Conservation (phyloP, 2,797 vertebrate species). For the Rhinogobio ventralis region DNA sequence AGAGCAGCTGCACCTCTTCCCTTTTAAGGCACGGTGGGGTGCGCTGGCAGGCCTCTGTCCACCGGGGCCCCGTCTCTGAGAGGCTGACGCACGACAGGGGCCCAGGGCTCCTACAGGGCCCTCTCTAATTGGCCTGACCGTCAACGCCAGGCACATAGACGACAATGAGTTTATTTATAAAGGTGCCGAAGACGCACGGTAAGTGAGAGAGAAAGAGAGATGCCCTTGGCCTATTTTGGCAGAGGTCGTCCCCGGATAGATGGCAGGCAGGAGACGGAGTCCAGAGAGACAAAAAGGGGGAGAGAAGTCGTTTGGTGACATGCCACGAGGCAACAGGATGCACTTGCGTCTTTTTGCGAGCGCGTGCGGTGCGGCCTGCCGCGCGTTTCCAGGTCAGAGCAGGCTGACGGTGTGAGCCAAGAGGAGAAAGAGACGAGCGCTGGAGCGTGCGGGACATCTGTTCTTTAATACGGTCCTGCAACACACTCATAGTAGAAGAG, state of each 20-base stretch:
- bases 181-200: slow-evolving; percentile 35
- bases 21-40: slow-evolving; percentile 11
- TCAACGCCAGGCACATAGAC: not conserved
- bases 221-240: slow-evolving; percentile 61
- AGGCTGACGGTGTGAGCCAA: not conserved
- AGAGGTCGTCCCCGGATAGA: slow-evolving; percentile 56
- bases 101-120: slow-evolving; percentile 40
- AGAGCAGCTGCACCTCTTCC: not conserved
- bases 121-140: slow-evolving; percentile 44
- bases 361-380: not conserved
- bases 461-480: slow-evolving; percentile 6
- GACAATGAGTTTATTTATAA: slow-evolving; percentile 58
- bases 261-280: slow-evolving; percentile 13
- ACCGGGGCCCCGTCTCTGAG: not conserved
- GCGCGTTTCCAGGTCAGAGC: slow-evolving; percentile 20
- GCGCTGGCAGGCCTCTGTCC: slow-evolving; percentile 22
- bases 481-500: not conserved
- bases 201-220: slow-evolving; percentile 38
- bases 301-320: slow-evolving; percentile 28
- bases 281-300: slow-evolving; percentile 35
- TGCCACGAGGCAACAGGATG: slow-evolving; percentile 23
- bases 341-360: slow-evolving; percentile 27
- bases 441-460: slow-evolving; percentile 24
- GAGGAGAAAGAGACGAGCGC: slow-evolving; percentile 7
- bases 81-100: slow-evolving; percentile 51